Percentiles rank a stretch among this genome's conserved stretches.
phyloP scores from a whole-genome alignment of 2,797 vertebrate species.

The Spinus olivaceus region DNA sequence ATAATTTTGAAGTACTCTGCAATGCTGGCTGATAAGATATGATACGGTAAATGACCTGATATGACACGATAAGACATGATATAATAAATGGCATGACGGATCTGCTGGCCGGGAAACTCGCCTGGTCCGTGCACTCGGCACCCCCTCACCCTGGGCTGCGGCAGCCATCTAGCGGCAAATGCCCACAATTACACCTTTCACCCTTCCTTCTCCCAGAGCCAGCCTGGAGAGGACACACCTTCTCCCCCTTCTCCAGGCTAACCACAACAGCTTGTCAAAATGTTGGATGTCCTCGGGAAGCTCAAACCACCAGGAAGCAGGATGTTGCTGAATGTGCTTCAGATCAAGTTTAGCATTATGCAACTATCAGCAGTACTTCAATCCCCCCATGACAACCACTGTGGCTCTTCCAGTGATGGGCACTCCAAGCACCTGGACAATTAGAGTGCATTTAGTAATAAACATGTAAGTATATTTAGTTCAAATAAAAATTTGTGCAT shows the following conservation, averaged over 20 bases:
- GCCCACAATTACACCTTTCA: rapidly evolving
- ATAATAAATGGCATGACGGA: rapidly evolving
- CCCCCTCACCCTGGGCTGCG: not conserved
- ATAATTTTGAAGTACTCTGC: not conserved
- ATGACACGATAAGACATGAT: not conserved
- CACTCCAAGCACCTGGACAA: not conserved
- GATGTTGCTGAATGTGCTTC: not conserved
- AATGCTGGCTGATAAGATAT: no score
- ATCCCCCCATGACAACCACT: not conserved
- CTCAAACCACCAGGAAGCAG: not conserved
- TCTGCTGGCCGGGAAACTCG: rapidly evolving
- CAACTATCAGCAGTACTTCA: not conserved
- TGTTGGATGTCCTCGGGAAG: not conserved
- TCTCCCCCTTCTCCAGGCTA: not conserved
- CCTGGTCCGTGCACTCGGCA: rapidly evolving
- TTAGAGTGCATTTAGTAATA: not conserved
- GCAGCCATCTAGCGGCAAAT: not conserved
- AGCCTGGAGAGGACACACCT: rapidly evolving
- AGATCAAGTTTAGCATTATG: not conserved
- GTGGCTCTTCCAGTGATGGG: not conserved
- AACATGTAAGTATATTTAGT: not conserved
- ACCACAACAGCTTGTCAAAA: not conserved
- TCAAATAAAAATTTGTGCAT: not conserved
- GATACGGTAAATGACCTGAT: not conserved
- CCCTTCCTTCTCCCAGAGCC: not conserved